Percentiles rank a stretch among this genome's conserved stretches.
phyloP scores from a whole-genome alignment of 2,113 vertebrate species.

The Pseudopipra pipra region DNA sequence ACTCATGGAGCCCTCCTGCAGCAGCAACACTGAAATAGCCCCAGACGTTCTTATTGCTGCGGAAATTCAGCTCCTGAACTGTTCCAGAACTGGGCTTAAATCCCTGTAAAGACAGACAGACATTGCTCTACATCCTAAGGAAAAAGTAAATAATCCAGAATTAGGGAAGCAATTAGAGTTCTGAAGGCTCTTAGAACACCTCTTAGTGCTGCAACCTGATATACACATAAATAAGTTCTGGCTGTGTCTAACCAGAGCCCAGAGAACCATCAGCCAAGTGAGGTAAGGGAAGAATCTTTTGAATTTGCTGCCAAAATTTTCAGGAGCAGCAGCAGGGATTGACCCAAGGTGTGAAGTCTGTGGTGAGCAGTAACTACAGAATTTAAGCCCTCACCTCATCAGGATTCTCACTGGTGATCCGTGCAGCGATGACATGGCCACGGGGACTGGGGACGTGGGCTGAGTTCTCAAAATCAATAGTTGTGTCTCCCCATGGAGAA shows the following conservation, averaged over 20 bases:
- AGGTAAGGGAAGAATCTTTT: background rate
- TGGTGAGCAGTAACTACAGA: accelerated
- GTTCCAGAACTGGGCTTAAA: constrained; percentile 99
- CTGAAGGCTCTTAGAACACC: background rate
- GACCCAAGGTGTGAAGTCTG: background rate
- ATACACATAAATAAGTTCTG: accelerated
- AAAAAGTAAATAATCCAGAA: background rate
- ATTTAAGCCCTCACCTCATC: constrained; percentile 82
- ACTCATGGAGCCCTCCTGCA: constrained; percentile 96
- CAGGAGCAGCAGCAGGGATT: background rate
- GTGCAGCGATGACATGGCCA: constrained; percentile 95
- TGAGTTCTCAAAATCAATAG: constrained; percentile 92
- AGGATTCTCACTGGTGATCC: constrained; percentile 98
- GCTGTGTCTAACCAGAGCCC: background rate
- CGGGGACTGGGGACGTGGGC: constrained; percentile 88
- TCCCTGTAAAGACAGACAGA: constrained; percentile 77
- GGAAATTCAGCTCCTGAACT: constrained; percentile 97
- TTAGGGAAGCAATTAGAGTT: background rate
- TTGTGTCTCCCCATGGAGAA: constrained; percentile 91
- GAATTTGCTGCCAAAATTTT: background rate
- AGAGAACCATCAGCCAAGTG: background rate
- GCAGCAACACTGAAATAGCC: constrained; percentile 99
- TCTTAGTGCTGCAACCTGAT: background rate
- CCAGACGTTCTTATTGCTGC: constrained; percentile 99
- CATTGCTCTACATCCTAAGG: background rate